Conservation (phyloP, 2,888 invertebrate genomes). For the Drosophila paramelanica region DNA sequence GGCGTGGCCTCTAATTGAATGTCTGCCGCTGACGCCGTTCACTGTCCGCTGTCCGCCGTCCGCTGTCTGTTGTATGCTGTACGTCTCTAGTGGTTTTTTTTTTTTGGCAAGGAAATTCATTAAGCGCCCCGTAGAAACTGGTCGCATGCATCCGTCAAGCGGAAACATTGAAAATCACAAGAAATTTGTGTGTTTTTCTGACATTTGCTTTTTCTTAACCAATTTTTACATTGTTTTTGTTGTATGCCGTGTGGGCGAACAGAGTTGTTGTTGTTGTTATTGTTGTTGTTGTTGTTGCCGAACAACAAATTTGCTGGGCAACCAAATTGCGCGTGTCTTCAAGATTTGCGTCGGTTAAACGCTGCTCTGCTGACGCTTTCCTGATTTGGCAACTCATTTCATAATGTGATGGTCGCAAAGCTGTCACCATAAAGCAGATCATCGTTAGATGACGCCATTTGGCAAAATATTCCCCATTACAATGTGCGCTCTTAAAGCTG, state of each 20-base stretch:
- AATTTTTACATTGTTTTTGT: constrained; percentile 39
- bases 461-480: constrained; percentile 6
- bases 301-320: constrained; percentile 20
- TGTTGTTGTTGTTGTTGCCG: constrained; percentile 25
- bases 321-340: constrained; percentile 50
- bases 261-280: not conserved
- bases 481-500: not conserved
- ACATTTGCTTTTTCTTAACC: constrained; percentile 26
- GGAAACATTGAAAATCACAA: constrained; percentile 50
- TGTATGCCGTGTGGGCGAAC: constrained; percentile 32
- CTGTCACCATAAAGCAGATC: constrained; percentile 25
- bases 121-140: constrained; percentile 27
- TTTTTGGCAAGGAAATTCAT: constrained; percentile 45
- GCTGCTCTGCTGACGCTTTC: constrained; percentile 7
- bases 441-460: constrained; percentile 14
- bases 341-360: constrained; percentile 26
- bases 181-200: constrained; percentile 38
- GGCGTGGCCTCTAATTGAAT: constrained; percentile 43
- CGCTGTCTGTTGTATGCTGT: not conserved
- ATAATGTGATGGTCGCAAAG: constrained; percentile 14
- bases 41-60: not conserved
- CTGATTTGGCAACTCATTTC: constrained; percentile 35
- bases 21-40: not conserved
- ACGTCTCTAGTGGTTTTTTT: constrained; percentile 22
- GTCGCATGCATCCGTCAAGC: constrained; percentile 41